Evolutionary conservation across 2,113 vertebrate species (phyloP).

Genomic region (Empidonax alnorum): DNA sequence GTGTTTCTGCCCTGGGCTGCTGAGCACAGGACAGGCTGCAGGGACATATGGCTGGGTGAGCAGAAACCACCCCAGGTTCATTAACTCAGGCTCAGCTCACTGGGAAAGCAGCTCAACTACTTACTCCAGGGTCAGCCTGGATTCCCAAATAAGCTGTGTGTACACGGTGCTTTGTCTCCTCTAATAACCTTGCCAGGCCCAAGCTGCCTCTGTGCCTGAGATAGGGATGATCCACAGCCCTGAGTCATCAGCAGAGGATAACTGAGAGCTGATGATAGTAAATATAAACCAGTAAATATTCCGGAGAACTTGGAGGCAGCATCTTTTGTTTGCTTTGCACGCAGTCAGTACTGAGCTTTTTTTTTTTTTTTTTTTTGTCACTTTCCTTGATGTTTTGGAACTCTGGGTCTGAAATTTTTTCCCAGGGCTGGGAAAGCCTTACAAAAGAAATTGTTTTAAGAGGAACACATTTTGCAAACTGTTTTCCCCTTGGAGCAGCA

Average conservation of each 20-base stretch:
- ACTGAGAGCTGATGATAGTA: not conserved
- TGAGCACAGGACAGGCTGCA: not conserved
- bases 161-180: not conserved
- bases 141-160: constrained; percentile 21
- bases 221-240: not conserved
- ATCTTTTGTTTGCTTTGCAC: not conserved
- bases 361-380: not conserved
- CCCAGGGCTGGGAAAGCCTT: not conserved
- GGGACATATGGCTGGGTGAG: not conserved
- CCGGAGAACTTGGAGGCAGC: not conserved
- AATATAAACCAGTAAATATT: not conserved
- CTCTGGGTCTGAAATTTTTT: not conserved
- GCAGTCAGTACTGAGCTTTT: not conserved
- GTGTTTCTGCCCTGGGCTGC: not conserved
- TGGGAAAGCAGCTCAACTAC: constrained; percentile 45
- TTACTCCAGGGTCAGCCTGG: constrained; percentile 20
- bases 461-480: not conserved
- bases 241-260: not conserved
- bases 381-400: not conserved
- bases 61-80: not conserved
- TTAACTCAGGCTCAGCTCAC: not conserved
- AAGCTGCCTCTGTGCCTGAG: not conserved
- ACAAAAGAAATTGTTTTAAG: not conserved
- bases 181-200: constrained; percentile 11
- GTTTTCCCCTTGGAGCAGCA: not conserved